These are phyloP conservation scores for Bathynomus jamesi DNA, from an alignment of 1,140 invertebrate species.

Conservation along the genomic window DNA sequence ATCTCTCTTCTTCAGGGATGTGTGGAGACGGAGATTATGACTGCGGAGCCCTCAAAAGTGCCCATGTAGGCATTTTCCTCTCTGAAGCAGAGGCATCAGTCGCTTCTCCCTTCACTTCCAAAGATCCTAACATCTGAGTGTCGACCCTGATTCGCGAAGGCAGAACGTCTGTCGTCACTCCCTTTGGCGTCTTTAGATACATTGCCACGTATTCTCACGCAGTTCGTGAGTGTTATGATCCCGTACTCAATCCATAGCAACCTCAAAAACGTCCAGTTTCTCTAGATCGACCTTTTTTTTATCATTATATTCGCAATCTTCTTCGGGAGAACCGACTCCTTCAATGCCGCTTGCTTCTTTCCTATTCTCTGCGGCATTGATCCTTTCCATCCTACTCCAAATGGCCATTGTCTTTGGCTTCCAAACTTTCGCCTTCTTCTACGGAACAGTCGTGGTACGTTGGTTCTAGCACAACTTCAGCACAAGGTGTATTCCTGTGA, in stretches of 20 bases:
- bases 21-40: slow-evolving; percentile 89
- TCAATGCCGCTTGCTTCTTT: slow-evolving; percentile 50
- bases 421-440: slow-evolving; percentile 45
- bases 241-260: slow-evolving; percentile 72
- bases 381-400: slow-evolving; percentile 45
- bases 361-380: slow-evolving; percentile 26
- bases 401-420: slow-evolving; percentile 44
- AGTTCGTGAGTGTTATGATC: slow-evolving; percentile 86
- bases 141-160: slow-evolving; percentile 56
- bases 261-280: slow-evolving; percentile 65
- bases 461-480: slow-evolving; percentile 46
- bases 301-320: slow-evolving; percentile 70
- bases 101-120: slow-evolving; percentile 89
- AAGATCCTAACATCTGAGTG: slow-evolving; percentile 81
- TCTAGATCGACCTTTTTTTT: slow-evolving; percentile 75
- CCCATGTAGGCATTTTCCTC: slow-evolving; percentile 86
- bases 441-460: slow-evolving; percentile 49
- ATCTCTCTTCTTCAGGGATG: slow-evolving; percentile 57
- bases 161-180: slow-evolving; percentile 86
- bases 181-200: slow-evolving; percentile 93
- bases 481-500: slow-evolving; percentile 44
- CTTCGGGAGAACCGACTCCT: slow-evolving; percentile 64
- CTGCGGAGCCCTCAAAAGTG: slow-evolving; percentile 85
- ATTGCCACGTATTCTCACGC: slow-evolving; percentile 89
- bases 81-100: slow-evolving; percentile 90